Base-by-base conservation (phyloP, 2,888 invertebrate genomes). In the Xylota sylvarum region DNA sequence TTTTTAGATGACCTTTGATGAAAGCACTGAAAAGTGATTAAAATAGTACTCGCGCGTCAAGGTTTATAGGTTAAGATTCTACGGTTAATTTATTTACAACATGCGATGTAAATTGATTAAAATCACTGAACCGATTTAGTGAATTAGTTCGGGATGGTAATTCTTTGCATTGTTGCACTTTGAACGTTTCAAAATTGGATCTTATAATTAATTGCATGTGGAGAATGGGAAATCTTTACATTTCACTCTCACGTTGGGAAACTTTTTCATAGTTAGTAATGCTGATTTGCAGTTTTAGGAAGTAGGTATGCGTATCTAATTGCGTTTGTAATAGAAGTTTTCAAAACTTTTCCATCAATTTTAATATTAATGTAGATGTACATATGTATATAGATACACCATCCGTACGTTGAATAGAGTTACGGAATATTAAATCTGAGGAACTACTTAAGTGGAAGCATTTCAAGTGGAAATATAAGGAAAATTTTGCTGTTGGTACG, bases 141-240 rank as follows among this genome's bases (percentile, higher is more conserved):
- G 7, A 23, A 10, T 50, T 50, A 50, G 10, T 19, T 50, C 23
- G 30, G 30, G 12, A 52, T 52, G 50, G 23, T 12, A 12, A 52
- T 27, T 52, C 27, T 12, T 52, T 27, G 52, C 30, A 55, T 14
- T n/a, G 55, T 55, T 55, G 55, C 14, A n/a, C 30, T 14, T 7
- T 55, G 5, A 55, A 52, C 30, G n/a, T n/a, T 52, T 52, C 23
- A 5, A 52, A 27, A 43, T 14, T 43, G 48, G 19, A 48, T 46
- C 17, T 40, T n/a, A 40, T 40, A 4, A 40, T 40, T 40, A 40
- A 40, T 40, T 9, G 10, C 40, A n/a, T 5, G 40, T 5, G 2
- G 14, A 6, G 43, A 43, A 14, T 43, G 14, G 43, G 43, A 43
- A 5, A n/a, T n/a, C n/a, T n/a, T n/a, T 5, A 5, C 6, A 14